Percentiles rank a stretch among this genome's conserved stretches.
These are phyloP conservation scores for Campoplex nolae DNA, from an alignment of 2,888 invertebrate genomes.

Conservation along the genomic window DNA sequence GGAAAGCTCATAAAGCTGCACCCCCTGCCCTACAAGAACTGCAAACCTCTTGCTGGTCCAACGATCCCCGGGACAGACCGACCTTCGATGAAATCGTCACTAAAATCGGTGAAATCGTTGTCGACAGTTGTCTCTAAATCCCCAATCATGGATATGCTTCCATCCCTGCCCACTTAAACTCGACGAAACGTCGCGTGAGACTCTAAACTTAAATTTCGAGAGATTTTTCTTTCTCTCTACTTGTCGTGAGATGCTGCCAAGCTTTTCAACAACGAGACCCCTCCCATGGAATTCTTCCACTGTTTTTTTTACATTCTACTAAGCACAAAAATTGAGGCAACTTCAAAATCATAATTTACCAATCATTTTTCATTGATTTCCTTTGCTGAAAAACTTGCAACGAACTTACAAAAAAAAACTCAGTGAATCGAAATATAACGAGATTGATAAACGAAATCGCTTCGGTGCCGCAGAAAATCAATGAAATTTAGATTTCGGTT, in stretches of 20 bases:
- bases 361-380: no score
- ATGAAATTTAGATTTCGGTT: neutral
- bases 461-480: neutral
- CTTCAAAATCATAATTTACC: neutral
- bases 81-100: slow-evolving; percentile 88
- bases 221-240: neutral
- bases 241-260: slow-evolving; percentile 35
- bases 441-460: neutral
- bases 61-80: slow-evolving; percentile 89
- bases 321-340: neutral
- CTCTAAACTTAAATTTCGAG: neutral
- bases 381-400: neutral
- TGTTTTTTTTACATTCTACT: neutral
- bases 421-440: neutral
- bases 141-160: neutral
- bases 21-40: slow-evolving; percentile 88
- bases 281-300: neutral
- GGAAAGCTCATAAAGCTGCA: slow-evolving; percentile 89
- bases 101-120: slow-evolving; percentile 85
- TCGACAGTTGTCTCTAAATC: slow-evolving; percentile 79
- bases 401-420: neutral
- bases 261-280: slow-evolving; percentile 37
- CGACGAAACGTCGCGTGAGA: slow-evolving; percentile 21
- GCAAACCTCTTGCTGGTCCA: slow-evolving; percentile 88
- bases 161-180: slow-evolving; percentile 23